phyloP scores from a whole-genome alignment of 2,797 vertebrate species.

The Macroramphosus scolopax region DNA sequence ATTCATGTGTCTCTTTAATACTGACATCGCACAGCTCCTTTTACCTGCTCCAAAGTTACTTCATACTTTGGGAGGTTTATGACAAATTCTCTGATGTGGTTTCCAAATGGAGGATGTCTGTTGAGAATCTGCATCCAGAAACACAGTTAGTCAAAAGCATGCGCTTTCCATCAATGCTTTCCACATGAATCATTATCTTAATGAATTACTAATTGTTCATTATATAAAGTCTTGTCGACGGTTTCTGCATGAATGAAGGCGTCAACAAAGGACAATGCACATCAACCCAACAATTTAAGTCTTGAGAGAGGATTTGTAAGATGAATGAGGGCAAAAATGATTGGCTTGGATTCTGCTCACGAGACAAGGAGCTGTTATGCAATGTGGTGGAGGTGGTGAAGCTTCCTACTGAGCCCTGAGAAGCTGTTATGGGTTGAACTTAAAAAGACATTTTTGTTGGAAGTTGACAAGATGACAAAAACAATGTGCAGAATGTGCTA shows the following conservation, averaged over 20 bases:
- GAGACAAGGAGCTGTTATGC: not conserved
- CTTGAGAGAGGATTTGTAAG: no score
- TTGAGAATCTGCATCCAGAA: constrained; percentile 87
- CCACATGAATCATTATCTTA: no score
- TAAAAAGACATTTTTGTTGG: no score
- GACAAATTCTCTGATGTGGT: constrained; percentile 93
- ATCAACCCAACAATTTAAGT: no score
- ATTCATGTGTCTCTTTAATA: no score
- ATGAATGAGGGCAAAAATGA: no score
- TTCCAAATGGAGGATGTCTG: constrained; percentile 97
- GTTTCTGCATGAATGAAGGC: no score
- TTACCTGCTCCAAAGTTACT: constrained; percentile 89
- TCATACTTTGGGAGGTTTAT: constrained; percentile 90
- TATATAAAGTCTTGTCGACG: no score
- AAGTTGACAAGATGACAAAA: not conserved
- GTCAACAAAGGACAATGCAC: no score
- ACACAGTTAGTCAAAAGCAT: not conserved
- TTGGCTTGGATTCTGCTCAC: no score
- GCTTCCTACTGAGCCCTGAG: no score
- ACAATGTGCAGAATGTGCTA: not conserved
- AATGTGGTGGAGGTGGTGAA: not conserved
- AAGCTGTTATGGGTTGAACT: not conserved
- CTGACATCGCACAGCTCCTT: not conserved
- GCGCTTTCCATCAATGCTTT: not conserved
- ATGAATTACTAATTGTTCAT: no score